phyloP scores from a whole-genome alignment of 1,140 invertebrate genomes.

The Anoplolepis gracilipes region DNA sequence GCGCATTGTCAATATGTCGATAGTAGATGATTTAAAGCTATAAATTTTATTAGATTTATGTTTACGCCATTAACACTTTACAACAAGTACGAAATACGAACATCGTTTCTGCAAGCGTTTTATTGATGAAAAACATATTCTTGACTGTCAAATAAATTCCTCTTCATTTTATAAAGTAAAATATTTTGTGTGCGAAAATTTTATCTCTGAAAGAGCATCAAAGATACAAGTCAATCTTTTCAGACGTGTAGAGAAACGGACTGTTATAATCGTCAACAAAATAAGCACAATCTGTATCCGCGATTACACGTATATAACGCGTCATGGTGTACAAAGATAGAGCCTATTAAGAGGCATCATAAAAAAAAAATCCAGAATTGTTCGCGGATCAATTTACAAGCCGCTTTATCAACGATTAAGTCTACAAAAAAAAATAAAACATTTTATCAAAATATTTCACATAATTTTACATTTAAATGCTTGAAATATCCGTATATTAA shows the following conservation, averaged over 20 bases:
- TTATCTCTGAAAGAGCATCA: background rate
- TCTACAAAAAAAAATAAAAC: conserved; percentile 3
- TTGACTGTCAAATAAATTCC: background rate
- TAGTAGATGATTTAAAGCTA: background rate
- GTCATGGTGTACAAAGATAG: conserved; percentile 7
- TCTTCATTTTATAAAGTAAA: background rate
- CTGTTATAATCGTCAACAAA: no score
- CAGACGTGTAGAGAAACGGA: no score
- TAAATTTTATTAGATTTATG: background rate
- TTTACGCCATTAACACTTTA: background rate
- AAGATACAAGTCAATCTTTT: no score
- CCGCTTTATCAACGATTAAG: background rate
- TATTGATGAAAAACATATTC: background rate
- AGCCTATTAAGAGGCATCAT: background rate
- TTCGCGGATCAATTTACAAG: background rate
- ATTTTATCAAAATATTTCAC: conserved; percentile 3
- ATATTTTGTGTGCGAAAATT: background rate
- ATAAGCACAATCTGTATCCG: no score
- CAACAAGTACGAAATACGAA: background rate
- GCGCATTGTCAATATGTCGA: background rate
- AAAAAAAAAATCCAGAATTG: background rate
- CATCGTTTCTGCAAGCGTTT: background rate
- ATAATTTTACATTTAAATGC: background rate
- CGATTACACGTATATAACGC: no score
- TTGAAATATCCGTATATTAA: background rate